Evolutionary conservation across 1,140 invertebrate species (phyloP), one percentile per base, ranked within the genome.

Genomic region (Hycleus cichorii): DNA sequence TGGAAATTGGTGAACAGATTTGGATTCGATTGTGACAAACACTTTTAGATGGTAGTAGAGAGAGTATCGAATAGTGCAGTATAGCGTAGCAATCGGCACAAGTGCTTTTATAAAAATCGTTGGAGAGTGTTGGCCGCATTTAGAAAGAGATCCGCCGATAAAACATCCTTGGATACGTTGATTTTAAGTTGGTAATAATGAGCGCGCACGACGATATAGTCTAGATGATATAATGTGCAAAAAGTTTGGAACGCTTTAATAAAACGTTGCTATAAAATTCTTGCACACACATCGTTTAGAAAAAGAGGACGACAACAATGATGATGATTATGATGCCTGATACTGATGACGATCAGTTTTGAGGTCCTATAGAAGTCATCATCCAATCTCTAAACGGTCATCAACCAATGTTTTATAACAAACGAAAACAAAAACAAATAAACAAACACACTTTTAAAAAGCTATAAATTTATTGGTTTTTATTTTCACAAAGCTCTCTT

Each of bases 381-480:
- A 18, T 18, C 32, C 32, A 32, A 32, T 7, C 32, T 32, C 32
- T 32, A 32, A 32, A 7, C 32, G 32, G 32, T 32, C 32, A 32
- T 32, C 57, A 59, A 61, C 54, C 56, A 59, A 64, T 69, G 66
- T 69, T 69, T 70, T 70, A 69, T 70, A 69, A 68, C 18, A 18
- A 18, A 1, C 18, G 32, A 32, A 32, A 32, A 32, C 32, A 7
- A 4, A 4, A 32, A 7, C 32, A 32, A 32, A 32, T 5, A 32
- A 7, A 32, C 32, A 32, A 18, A 18, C 18, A 71, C 69, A 71
- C 67, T 71, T 69, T 68, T 63, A 32, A 64, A 67, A 59, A 64
- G 63, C 64, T 60, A 68, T 69, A 69, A 71, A 71, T 71, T 69
- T 67, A 68, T 68, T 67, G 51, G 61, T 68, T 68, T 68, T 68